These are phyloP conservation scores for Napeogenes inachia DNA, from an alignment of 2,888 invertebrate genomes.

Conservation along the genomic window DNA sequence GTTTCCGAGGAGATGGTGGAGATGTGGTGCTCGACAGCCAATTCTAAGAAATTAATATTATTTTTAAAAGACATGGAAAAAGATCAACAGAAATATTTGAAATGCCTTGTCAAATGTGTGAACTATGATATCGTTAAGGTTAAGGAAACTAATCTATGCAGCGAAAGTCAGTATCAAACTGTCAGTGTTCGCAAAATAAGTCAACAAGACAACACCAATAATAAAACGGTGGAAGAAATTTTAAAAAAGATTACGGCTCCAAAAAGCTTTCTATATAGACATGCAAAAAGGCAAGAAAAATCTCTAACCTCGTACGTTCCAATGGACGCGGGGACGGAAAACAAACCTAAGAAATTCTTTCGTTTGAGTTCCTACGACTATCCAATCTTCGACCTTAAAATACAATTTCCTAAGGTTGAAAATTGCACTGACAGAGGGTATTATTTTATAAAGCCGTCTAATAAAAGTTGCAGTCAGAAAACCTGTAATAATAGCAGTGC, in stretches of 20 bases:
- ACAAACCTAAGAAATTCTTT: constrained; percentile 53
- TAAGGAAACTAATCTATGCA: constrained; percentile 35
- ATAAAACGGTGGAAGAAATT: constrained; percentile 59
- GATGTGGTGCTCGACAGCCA: constrained; percentile 58
- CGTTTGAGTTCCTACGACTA: constrained; percentile 66
- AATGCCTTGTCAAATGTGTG: constrained; percentile 17
- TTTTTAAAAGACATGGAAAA: constrained; percentile 56
- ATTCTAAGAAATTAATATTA: constrained; percentile 56
- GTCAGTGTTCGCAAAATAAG: constrained; percentile 46
- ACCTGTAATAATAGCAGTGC: constrained; percentile 48
- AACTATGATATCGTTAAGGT: constrained; percentile 31
- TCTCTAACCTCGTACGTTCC: constrained; percentile 61
- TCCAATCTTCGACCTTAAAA: constrained; percentile 57
- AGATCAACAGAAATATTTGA: constrained; percentile 53
- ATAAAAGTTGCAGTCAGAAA: constrained; percentile 49
- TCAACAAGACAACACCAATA: constrained; percentile 35
- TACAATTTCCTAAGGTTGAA: constrained; percentile 53
- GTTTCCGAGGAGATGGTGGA: constrained; percentile 64
- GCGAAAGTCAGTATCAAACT: constrained; percentile 59
- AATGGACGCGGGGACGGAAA: constrained; percentile 55
- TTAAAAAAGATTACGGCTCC: constrained; percentile 61
- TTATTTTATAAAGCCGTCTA: constrained; percentile 61
- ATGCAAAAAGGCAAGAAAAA: constrained; percentile 45
- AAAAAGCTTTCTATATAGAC: constrained; percentile 69
- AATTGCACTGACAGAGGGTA: constrained; percentile 60